phyloP scores from a whole-genome alignment of 2,797 vertebrate species.

The Lagocephalus sceleratus region DNA sequence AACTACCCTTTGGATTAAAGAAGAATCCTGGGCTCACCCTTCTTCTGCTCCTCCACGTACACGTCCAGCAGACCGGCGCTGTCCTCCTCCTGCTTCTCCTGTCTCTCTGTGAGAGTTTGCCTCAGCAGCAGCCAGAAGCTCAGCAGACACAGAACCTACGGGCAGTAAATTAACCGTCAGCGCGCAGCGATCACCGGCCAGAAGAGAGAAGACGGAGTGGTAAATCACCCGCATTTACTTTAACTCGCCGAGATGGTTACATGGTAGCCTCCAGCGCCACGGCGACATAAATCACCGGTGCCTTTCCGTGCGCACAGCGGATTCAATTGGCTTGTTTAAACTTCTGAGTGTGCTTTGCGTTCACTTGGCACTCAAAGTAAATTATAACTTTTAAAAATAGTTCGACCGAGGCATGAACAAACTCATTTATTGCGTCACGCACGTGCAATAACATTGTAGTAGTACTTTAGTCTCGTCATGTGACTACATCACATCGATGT shows the following conservation, averaged over 20 bases:
- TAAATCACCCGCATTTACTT: conserved; percentile 24
- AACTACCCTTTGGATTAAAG: conserved; percentile 8
- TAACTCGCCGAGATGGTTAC: conserved; percentile 2
- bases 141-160: conserved; percentile 89
- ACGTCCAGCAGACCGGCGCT: conserved; percentile 84
- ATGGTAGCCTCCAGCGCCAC: conserved; percentile 3
- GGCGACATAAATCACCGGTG: conserved; percentile 2
- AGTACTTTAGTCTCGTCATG: too few relatives aligned
- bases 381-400: not conserved
- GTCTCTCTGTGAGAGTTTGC: conserved; percentile 91
- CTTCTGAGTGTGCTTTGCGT: conserved; percentile 14
- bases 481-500: too few relatives aligned
- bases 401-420: conserved; percentile 15
- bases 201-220: not conserved
- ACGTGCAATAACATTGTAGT: too few relatives aligned
- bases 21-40: conserved; percentile 73
- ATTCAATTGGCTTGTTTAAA: conserved; percentile 8
- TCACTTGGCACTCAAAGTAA: conserved; percentile 1
- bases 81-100: conserved; percentile 79
- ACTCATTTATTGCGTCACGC: conserved; percentile 2
- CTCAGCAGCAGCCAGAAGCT: conserved; percentile 97
- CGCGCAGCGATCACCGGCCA: conserved; percentile 6
- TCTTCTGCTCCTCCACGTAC: conserved; percentile 80
- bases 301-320: conserved; percentile 10
- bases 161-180: conserved; percentile 19